Evolutionary conservation across 2,888 invertebrate species (phyloP).

Genomic region (Lathronympha strigana): DNA sequence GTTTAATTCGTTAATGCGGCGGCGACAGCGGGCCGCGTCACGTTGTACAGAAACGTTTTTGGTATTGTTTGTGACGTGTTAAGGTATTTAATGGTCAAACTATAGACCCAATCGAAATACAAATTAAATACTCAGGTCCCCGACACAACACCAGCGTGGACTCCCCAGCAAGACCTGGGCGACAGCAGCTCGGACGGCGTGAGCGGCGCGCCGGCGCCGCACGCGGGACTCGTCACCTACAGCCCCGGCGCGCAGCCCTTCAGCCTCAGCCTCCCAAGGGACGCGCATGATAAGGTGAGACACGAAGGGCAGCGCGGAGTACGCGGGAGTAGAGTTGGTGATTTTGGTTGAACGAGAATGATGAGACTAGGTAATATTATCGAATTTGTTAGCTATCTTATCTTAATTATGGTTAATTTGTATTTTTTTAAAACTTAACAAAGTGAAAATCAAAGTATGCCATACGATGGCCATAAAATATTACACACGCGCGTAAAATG

Average conservation of each 20-base stretch:
- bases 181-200: slow-evolving; percentile 84
- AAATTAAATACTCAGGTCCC: slow-evolving; percentile 48
- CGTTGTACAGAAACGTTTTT: no score
- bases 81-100: no score
- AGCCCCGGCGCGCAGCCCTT: slow-evolving; percentile 86
- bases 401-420: no score
- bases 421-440: no score
- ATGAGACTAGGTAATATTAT: neutral
- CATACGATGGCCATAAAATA: no score
- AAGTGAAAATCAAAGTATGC: no score
- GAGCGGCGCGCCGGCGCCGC: slow-evolving; percentile 53
- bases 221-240: slow-evolving; percentile 62
- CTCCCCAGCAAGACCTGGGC: slow-evolving; percentile 94
- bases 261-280: slow-evolving; percentile 90
- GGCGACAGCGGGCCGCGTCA: no score
- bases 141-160: slow-evolving; percentile 85
- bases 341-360: slow-evolving; percentile 20
- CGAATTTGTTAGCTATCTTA: no score
- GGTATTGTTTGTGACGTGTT: no score
- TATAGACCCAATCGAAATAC: neutral
- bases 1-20: no score
- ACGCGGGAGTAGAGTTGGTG: slow-evolving; percentile 66
- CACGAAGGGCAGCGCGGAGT: neutral
- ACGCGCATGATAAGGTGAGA: slow-evolving; percentile 77
- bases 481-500: no score